Evolutionary conservation across 2,113 vertebrate species (phyloP), one percentile per base, ranked within the genome.

Genomic region (Etheostoma spectabile): DNA sequence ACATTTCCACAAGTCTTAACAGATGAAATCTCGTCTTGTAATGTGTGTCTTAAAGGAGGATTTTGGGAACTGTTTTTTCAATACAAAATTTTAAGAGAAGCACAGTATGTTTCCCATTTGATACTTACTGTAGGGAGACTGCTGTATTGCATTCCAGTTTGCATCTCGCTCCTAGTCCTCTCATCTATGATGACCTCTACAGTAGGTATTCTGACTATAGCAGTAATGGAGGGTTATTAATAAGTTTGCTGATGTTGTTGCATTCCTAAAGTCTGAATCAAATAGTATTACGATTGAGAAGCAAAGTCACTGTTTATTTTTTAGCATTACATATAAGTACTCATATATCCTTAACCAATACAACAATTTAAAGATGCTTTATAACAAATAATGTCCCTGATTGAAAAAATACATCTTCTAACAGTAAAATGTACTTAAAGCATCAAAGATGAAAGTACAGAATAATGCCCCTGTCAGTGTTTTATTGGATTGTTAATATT

Each of bases 111-210:
- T 69, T 49, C n/a, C 10, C 35, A 18, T 56, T 24, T 63, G 42
- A 65, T 52, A 16, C 24, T 48, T 14, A 30, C 30, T 30, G 30
- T 30, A 10, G 4, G 7, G 46, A 67, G 53, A 12, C 5, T 8
- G 15, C 16, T 45, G 16, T 64, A n/a, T 63, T 75, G 45, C 13
- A 57, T 75, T 75, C 53, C 52, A 56, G 64, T 53, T n/a, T 76
- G 27, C 19, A 59, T 51, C 71, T 59, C 21, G 0, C 12, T 59
- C 7, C 49, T 64, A 1, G 14, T 52, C 30, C 52, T 80, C 72
- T 80, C 24, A 35, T 67, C 45, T 30, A 8, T 5, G 14, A 27
- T 53, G 52, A 76, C 72, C 72, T 76, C 70, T 8, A 46, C 10
- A 30, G 38, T 8, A 19, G 16, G 5, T 27, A 33, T 27, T 61